These are phyloP conservation scores for Myotis vivesi DNA, from an alignment of 2,797 vertebrate genomes.

Conservation along the genomic window DNA sequence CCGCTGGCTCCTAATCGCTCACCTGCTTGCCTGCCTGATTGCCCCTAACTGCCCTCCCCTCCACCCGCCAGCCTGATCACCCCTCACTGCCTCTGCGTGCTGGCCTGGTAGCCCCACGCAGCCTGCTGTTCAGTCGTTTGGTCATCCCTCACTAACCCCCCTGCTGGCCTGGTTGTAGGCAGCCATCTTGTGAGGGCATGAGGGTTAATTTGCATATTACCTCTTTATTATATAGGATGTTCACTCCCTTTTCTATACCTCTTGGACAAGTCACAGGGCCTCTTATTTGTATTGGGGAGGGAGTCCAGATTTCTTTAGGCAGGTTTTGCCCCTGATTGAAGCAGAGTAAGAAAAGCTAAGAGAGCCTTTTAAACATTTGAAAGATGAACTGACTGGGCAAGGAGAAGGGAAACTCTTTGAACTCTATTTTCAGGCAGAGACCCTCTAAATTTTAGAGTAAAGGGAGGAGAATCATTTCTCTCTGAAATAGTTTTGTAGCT, in stretches of 20 bases:
- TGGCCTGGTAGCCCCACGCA: too few species aligned
- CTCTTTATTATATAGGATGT: background rate
- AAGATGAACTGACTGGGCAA: background rate
- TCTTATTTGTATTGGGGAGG: background rate
- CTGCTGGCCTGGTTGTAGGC: too few species aligned
- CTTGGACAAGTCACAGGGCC: background rate
- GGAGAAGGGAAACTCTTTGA: background rate
- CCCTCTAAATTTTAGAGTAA: background rate
- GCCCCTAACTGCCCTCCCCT: too few species aligned
- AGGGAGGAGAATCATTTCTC: background rate
- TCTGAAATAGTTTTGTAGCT: conserved; percentile 11
- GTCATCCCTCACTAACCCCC: too few species aligned
- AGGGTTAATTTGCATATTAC: too few species aligned
- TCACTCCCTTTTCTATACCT: background rate
- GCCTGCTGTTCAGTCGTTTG: too few species aligned
- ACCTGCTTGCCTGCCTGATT: too few species aligned
- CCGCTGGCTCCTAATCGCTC: too few species aligned
- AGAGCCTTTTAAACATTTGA: background rate
- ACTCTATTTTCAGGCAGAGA: conserved; percentile 1
- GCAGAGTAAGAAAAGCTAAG: background rate
- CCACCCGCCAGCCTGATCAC: too few species aligned
- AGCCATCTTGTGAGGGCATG: too few species aligned
- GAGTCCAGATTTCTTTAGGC: background rate
- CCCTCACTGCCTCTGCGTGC: too few species aligned
- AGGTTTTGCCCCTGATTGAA: background rate